Evolutionary conservation across 2,113 vertebrate species (phyloP).

Genomic region (Ailuropoda melanoleuca): DNA sequence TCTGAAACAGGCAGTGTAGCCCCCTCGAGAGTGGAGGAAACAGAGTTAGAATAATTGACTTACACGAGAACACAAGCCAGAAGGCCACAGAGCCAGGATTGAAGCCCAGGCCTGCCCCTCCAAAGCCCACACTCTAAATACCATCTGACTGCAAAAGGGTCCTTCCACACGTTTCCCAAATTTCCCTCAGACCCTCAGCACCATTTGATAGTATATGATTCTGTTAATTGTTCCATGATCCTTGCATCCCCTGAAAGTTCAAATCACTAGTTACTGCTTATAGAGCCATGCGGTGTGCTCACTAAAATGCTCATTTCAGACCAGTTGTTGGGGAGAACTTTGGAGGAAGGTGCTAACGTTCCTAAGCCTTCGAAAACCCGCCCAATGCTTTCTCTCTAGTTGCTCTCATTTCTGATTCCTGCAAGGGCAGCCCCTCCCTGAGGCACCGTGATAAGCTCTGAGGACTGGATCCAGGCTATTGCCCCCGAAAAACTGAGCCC

Average conservation of each 20-base stretch:
- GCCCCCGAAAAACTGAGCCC: neutral
- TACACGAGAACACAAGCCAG: neutral
- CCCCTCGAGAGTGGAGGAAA: neutral
- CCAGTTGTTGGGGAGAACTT: neutral
- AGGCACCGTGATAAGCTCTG: neutral
- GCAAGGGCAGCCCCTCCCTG: rapidly evolving
- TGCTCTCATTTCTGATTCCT: neutral
- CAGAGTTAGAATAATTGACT: neutral
- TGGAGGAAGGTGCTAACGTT: neutral
- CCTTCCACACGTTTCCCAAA: neutral
- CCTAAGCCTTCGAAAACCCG: neutral
- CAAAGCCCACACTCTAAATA: neutral
- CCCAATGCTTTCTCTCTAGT: neutral
- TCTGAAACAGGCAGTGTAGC: neutral
- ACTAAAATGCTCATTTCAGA: neutral
- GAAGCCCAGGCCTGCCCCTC: neutral
- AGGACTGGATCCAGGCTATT: neutral
- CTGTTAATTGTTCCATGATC: neutral
- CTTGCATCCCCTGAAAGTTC: too few species aligned
- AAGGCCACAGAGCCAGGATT: neutral
- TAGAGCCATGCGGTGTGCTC: neutral
- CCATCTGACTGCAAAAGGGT: rapidly evolving
- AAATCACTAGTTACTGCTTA: neutral
- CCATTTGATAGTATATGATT: neutral
- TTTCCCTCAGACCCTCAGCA: neutral